Conservation (phyloP, 2,888 invertebrate genomes). For the Therioaphis trifolii region DNA sequence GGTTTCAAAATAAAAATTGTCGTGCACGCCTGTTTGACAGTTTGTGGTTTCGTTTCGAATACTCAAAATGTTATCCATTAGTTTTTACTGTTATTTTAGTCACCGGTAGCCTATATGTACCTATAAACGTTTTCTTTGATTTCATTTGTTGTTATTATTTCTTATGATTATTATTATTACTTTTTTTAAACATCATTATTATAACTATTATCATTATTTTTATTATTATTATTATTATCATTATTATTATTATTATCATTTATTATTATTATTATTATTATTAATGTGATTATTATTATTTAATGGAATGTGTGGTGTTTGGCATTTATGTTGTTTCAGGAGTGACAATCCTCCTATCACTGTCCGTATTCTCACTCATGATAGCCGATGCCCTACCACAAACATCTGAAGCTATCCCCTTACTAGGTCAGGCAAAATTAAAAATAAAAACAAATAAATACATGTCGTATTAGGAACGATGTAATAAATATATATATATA, state of each 20-base stretch:
- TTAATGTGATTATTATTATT: conserved; percentile 53
- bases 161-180: conserved; percentile 40
- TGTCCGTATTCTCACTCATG: conserved; percentile 99
- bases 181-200: conserved; percentile 10
- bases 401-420: conserved; percentile 99
- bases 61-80: conserved; percentile 43
- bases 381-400: conserved; percentile 99
- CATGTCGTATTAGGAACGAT: conserved; percentile 42
- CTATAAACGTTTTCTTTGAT: conserved; percentile 39
- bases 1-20: conserved; percentile 31
- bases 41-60: conserved; percentile 29
- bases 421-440: conserved; percentile 81
- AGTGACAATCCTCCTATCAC: conserved; percentile 98
- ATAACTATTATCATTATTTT: conserved; percentile 27
- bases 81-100: conserved; percentile 48
- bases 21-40: conserved; percentile 50
- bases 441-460: conserved; percentile 59
- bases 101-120: conserved; percentile 40
- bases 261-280: conserved; percentile 50
- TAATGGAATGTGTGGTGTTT: conserved; percentile 64
- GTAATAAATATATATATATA: conserved; percentile 8
- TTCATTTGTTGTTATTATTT: conserved; percentile 30
- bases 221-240: conserved; percentile 26
- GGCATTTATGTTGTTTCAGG: conserved; percentile 78
- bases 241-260: conserved; percentile 44